phyloP scores from a whole-genome alignment of 2,888 invertebrate genomes.

The Blera fallax region DNA sequence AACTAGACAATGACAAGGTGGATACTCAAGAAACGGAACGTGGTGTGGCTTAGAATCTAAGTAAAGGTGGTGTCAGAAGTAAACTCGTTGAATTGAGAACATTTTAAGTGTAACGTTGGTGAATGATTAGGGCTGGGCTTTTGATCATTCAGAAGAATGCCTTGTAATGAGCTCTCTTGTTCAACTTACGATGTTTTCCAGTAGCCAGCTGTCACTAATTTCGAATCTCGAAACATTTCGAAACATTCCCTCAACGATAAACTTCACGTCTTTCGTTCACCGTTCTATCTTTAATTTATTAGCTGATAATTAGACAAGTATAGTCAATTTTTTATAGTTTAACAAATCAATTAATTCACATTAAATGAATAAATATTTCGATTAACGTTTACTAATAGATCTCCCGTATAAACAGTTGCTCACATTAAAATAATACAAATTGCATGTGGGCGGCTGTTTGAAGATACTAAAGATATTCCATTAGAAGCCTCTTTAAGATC shows the following conservation, averaged over 20 bases:
- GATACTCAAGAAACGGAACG: background rate
- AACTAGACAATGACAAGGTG: conserved; percentile 27
- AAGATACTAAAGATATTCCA: background rate
- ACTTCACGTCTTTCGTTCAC: too few relatives aligned
- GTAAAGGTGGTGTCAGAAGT: too few relatives aligned
- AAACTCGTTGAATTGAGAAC: too few relatives aligned
- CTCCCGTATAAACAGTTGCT: background rate
- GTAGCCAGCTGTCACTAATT: too few relatives aligned
- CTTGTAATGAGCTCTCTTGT: too few relatives aligned
- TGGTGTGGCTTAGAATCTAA: background rate
- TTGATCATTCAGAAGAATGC: too few relatives aligned
- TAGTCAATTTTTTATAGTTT: background rate
- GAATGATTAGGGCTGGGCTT: too few relatives aligned
- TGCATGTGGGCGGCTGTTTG: background rate
- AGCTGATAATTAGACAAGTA: background rate
- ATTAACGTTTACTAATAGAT: background rate
- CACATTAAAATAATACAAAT: background rate
- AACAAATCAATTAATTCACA: background rate
- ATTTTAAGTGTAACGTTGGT: too few relatives aligned
- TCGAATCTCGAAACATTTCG: too few relatives aligned
- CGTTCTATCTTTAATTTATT: too few relatives aligned
- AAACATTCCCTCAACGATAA: too few relatives aligned
- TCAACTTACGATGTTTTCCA: too few relatives aligned
- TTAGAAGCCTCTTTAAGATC: background rate
- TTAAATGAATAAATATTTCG: background rate